These are phyloP conservation scores for Pyrgilauda ruficollis DNA, from an alignment of 2,113 vertebrate species.

Conservation along the genomic window DNA sequence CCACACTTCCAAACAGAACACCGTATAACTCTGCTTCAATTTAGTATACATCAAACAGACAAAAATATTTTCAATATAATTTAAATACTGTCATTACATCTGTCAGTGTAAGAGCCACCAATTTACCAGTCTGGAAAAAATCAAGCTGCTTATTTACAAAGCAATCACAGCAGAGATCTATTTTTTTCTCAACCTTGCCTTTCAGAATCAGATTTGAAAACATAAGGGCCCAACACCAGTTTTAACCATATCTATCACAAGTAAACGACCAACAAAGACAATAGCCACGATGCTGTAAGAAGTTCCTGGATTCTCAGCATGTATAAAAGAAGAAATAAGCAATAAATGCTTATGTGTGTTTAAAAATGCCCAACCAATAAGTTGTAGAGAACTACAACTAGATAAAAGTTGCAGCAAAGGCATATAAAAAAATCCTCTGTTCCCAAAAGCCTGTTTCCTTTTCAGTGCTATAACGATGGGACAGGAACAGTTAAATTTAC, in stretches of 20 bases:
- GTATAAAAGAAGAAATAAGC: background rate
- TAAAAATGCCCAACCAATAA: background rate
- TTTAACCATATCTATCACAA: background rate
- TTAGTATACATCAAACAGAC: slow-evolving; percentile 74
- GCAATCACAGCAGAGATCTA: background rate
- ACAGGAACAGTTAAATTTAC: background rate
- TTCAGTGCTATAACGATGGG: background rate
- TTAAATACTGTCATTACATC: slow-evolving; percentile 54
- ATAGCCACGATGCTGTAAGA: accelerated
- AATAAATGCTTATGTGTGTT: background rate
- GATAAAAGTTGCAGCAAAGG: background rate
- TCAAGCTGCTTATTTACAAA: slow-evolving; percentile 13
- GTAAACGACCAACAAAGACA: background rate
- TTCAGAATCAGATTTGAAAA: slow-evolving; percentile 8
- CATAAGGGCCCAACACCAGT: background rate
- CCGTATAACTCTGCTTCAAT: slow-evolving; percentile 79
- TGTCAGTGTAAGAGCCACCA: slow-evolving; percentile 16
- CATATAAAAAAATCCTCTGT: background rate
- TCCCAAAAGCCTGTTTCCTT: background rate
- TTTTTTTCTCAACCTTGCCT: slow-evolving; percentile 19
- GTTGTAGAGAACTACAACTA: background rate
- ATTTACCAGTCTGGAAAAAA: slow-evolving; percentile 16
- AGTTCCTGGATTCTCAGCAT: background rate
- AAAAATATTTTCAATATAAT: slow-evolving; percentile 68
- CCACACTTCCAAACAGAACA: slow-evolving; percentile 82